Evolutionary conservation across 2,797 vertebrate genomes (phyloP), one percentile per base, ranked within the genome.

Genomic region (Sciurus vulgaris): DNA sequence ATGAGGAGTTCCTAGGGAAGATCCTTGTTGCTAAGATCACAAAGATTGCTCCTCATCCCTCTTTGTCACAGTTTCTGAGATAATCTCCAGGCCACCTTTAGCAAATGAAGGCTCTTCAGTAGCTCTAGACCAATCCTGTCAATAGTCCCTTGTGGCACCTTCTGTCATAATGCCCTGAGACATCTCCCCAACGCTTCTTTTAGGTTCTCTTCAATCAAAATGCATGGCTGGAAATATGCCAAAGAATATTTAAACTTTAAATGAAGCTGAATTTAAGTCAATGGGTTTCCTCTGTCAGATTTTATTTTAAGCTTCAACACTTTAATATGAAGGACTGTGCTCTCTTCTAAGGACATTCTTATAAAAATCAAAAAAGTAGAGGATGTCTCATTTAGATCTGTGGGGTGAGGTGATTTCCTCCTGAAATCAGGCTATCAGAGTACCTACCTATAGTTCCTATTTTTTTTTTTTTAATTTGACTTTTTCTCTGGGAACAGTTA

Each of bases 261-360:
- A 24, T 59, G 9, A 51, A 78, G 61, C 26, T 74, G 63, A 82
- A 56, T 82, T 74, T 78, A 47, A 70, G 10, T 35, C 63, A 35
- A 15, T 78, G 56, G 2, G 2, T 81, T 90, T 87, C 38, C 49
- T 65, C 59, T 30, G 17, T 3, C 10, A 44, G 70, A 2, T 86
- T 95, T 84, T 85, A 69, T 86, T 89, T 93, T 77, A 61, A 82
- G 47, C 10, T 59, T 93, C 41, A 6, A 92, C 30, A 59, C 69
- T 72, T 81, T 87, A 67, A 65, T 90, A 17, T 41, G 81, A 77
- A 93, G 24, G 30, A 63, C 44, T 84, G 38, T 86, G 33, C 8
- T 33, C 5, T 56, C 67, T 92, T 89, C 95, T 67, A 84, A 91
- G 92, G 70, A 33, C 41, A 51, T 63, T 84, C 4, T 78, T 65